Evolutionary conservation across 2,888 invertebrate species (phyloP), one percentile per base, ranked within the genome.

Genomic region (Stenoptilia bipunctidactyla): DNA sequence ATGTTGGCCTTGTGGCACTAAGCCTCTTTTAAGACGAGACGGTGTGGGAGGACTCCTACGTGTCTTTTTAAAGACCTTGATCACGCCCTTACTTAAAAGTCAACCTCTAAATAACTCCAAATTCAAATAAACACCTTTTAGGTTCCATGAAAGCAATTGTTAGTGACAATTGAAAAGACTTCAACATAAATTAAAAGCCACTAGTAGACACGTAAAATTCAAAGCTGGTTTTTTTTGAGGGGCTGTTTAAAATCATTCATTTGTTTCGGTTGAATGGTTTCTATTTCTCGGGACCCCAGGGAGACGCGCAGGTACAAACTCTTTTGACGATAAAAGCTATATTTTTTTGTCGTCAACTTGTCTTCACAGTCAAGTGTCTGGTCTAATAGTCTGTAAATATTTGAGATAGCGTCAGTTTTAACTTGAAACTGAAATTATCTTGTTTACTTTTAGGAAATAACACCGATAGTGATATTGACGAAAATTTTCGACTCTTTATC

Each of bases 231-330:
- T 30, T n/a, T n/a, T 10, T 4, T 8, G 9, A 55, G 55, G 45
- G 58, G 53, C 55, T 66, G 61, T 66, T 69, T 58, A 55, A 62
- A 68, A 70, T 69, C 71, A 75, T 75, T 73, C 67, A 75, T 72
- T 73, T 61, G 50, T 61, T 56, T 67, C 63, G 66, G 60, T 66
- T 72, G 55, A 75, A 72, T 69, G 62, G 61, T 66, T 69, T 67
- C 57, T 62, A 40, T 49, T 59, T 61, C 53, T 56, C 61, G 56
- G 60, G 59, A 55, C 58, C 63, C 61, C 44, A 43, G 66, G 61
- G 64, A 65, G 66, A 61, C 48, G 56, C 50, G 61, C 75, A 75
- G 77, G 76, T 77, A 76, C 56, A 61, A 30, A 45, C 41, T 36
- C 54, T 52, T 51, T 58, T 55, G 50, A 49, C 54, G 48, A 55